phyloP scores from a whole-genome alignment of 2,113 vertebrate genomes.

The Eubucco bourcierii region DNA sequence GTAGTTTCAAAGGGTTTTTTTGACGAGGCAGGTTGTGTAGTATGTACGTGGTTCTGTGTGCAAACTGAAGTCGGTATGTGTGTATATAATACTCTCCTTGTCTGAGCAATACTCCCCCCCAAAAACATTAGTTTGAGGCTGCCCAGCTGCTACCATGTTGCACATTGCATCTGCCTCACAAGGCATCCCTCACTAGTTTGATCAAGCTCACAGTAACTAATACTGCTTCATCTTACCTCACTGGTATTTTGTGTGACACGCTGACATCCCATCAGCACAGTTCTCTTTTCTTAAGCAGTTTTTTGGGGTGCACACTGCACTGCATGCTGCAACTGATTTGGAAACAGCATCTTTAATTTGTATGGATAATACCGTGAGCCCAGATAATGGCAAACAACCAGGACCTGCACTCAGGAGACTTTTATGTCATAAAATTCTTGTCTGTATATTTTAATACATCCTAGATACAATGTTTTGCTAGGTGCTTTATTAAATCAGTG shows the following conservation, averaged over 20 bases:
- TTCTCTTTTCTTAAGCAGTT: background rate
- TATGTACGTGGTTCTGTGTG: background rate
- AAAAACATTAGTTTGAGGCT: background rate
- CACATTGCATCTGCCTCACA: background rate
- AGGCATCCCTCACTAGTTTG: background rate
- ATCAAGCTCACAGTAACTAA: background rate
- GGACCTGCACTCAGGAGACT: background rate
- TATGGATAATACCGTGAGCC: background rate
- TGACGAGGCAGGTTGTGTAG: background rate
- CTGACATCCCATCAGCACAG: background rate
- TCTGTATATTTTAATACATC: background rate
- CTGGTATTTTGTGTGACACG: background rate
- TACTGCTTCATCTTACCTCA: background rate
- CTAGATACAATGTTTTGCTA: background rate
- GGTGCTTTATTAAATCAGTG: background rate
- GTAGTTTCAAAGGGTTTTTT: background rate
- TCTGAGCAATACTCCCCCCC: background rate
- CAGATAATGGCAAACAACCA: background rate
- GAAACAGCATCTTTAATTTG: background rate
- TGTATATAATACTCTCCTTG: background rate
- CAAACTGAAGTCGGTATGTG: background rate
- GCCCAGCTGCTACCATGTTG: background rate
- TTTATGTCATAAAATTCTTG: background rate
- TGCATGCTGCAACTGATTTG: background rate
- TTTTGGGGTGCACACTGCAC: background rate